Evolutionary conservation across 92 coral and sea anemone genomes (phyloP), one percentile per base, ranked within the genome.

Genomic region (Muricea muricata): DNA sequence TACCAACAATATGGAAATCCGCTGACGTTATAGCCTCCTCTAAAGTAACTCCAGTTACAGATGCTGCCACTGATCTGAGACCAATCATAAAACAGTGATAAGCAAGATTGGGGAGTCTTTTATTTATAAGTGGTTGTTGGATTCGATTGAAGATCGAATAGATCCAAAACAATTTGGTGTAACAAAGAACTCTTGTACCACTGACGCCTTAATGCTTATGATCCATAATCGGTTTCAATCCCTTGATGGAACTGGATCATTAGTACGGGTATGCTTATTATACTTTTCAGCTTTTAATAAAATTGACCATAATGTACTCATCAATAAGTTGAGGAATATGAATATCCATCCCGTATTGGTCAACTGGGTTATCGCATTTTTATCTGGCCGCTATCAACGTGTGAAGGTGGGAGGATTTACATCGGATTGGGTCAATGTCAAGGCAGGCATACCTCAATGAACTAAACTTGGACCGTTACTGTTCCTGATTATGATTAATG

Each of bases 361-460:
- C 10, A 48, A 48, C 56, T 48, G 56, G 56, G 18, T 48, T 48
- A 48, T 48, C 20, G 56, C 56, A 14, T 42, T 42, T 42, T 14
- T 42, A 42, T 42, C 50, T 42, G 7, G 50, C 14, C 50, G 23
- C 30, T 18, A 35, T 71, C 23, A 45, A 29, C 78, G 17, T 18
- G 48, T 57, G 21, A 73, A 42, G 54, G 14, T 42, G 21, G 26
- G 28, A 28, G 48, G 56, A 42, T 57, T 25, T 42, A 75, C 81
- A 39, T 65, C 60, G 33, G 66, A 54, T 26, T 52, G 67, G 63
- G 41, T 52, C 82, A 42, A 25, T 42, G 82, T 52, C 65, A 76
- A 42, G 67, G 56, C 56, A 48, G 56, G 56, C 1, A 31, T 57
- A 4, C 66, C 66, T 5, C 23, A 21, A 31, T 28, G 32, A 31